Conservation (phyloP, 2,113 vertebrate genomes). For the Neopipo cinnamomea region DNA sequence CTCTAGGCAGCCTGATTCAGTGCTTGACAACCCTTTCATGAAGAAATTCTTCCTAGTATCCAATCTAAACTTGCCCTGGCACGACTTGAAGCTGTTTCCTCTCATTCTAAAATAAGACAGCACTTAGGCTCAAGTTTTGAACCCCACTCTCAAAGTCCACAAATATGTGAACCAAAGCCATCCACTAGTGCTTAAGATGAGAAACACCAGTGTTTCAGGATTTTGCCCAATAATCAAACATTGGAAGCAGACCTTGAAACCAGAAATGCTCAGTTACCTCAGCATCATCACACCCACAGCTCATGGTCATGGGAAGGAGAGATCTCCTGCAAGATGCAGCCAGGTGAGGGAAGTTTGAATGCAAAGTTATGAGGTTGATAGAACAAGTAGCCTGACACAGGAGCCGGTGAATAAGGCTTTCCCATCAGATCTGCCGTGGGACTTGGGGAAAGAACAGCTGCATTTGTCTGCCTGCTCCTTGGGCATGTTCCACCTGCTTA, state of each 20-base stretch:
- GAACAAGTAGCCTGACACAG: not conserved
- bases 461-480: not conserved
- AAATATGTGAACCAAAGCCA: not conserved
- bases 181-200: not conserved
- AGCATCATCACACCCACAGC: not conserved
- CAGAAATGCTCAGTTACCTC: not conserved
- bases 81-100: not conserved
- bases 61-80: not conserved
- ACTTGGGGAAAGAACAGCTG: conserved; percentile 32
- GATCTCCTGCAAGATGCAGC: not conserved
- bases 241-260: not conserved
- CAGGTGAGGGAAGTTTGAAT: not conserved
- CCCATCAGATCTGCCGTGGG: not conserved
- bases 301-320: not conserved
- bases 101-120: not conserved
- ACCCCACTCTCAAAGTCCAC: not conserved
- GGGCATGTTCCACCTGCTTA: conserved; percentile 17
- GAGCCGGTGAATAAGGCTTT: not conserved
- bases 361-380: not conserved
- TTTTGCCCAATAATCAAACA: not conserved
- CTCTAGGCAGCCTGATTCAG: not conserved
- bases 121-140: not conserved
- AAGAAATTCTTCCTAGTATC: not conserved
- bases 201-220: not conserved
- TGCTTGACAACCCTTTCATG: not conserved